Evolutionary conservation across 2,113 vertebrate species (phyloP).

Genomic region (Pithys albifrons): DNA sequence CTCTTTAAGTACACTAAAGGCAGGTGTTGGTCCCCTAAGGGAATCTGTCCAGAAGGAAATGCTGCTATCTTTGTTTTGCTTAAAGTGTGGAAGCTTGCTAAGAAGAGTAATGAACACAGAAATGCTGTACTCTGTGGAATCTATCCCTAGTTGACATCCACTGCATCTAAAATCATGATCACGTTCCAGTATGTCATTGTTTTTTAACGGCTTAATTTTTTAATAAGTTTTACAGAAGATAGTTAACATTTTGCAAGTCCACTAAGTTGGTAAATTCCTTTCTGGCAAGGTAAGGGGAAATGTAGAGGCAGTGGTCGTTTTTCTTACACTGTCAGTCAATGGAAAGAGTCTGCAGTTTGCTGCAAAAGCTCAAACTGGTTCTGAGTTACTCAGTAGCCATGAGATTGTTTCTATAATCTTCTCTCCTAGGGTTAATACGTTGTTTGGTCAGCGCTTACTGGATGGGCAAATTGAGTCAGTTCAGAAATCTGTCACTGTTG

Average conservation of each 20-base stretch:
- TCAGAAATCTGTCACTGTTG: background rate
- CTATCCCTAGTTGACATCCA: background rate
- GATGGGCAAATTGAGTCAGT: background rate
- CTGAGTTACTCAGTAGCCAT: background rate
- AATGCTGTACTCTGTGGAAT: background rate
- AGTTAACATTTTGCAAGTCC: background rate
- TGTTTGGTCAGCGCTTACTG: fast-evolving
- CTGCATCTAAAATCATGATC: background rate
- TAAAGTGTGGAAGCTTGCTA: background rate
- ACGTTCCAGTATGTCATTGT: background rate
- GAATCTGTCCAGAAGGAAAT: background rate
- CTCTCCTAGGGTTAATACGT: background rate
- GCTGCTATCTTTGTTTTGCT: background rate
- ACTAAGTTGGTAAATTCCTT: background rate
- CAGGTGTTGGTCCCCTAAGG: background rate
- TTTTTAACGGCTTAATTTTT: background rate
- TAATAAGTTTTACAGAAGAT: background rate
- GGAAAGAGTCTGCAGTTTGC: background rate
- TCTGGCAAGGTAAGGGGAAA: background rate
- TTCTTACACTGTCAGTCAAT: background rate
- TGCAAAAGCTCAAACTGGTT: background rate
- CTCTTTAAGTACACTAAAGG: background rate
- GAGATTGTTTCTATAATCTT: background rate
- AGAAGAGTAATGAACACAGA: background rate
- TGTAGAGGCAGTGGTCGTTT: fast-evolving